Conservation (phyloP, 1,140 invertebrate genomes). For the Drosophila jambulina region DNA sequence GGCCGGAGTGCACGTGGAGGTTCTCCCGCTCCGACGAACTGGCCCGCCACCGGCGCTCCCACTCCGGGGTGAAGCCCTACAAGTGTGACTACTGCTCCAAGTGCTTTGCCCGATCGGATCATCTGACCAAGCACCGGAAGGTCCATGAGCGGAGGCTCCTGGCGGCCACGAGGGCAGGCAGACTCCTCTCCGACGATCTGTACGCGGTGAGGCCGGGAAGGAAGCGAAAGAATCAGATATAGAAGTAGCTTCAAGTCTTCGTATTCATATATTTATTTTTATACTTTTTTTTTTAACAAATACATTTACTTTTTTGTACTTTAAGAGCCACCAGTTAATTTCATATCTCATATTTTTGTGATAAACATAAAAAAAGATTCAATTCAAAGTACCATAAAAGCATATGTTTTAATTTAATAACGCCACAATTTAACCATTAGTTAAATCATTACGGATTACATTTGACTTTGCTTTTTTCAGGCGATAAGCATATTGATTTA, state of each 20-base stretch:
- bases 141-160: conserved; percentile 90
- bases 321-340: background rate
- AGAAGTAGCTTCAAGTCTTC: background rate
- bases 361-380: background rate
- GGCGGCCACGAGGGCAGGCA: conserved; percentile 74
- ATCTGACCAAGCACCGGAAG: conserved; percentile 95
- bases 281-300: background rate
- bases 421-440: background rate
- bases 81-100: conserved; percentile 93
- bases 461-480: background rate
- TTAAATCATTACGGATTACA: conserved; percentile 9
- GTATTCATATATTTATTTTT: background rate
- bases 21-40: conserved; percentile 98
- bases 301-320: background rate
- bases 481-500: conserved; percentile 20
- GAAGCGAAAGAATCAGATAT: conserved; percentile 81
- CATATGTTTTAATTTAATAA: conserved; percentile 3
- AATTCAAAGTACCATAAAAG: background rate
- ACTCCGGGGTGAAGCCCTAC: conserved; percentile 93
- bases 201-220: conserved; percentile 76
- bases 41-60: conserved; percentile 87
- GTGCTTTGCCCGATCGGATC: conserved; percentile 95
- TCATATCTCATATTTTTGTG: background rate
- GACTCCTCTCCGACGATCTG: conserved; percentile 63
- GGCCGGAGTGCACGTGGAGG: conserved; percentile 96